These are phyloP conservation scores for Xanthia icteritia DNA, from an alignment of 2,888 invertebrate genomes.

Conservation along the genomic window DNA sequence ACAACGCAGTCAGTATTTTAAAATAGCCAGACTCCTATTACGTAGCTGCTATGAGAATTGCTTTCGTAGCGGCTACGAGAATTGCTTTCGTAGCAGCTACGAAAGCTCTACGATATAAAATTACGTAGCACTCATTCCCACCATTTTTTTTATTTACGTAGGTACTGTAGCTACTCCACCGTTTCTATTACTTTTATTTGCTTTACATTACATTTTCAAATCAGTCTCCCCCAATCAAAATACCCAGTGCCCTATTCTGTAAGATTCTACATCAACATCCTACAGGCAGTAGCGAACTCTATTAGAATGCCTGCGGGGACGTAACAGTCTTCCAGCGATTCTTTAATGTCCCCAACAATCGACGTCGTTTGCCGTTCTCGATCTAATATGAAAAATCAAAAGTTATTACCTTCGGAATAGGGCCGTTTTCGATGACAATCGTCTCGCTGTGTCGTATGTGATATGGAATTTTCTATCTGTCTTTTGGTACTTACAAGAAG, in stretches of 20 bases:
- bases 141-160: background rate
- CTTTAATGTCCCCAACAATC: constrained; percentile 80
- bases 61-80: no score
- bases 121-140: background rate
- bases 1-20: background rate
- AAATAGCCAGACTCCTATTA: background rate
- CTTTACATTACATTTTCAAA: constrained; percentile 46
- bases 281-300: constrained; percentile 74
- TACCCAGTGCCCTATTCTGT: constrained; percentile 52
- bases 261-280: constrained; percentile 62
- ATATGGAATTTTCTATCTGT: constrained; percentile 13
- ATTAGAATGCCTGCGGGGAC: constrained; percentile 86
- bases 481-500: background rate
- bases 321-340: constrained; percentile 82
- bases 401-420: constrained; percentile 71
- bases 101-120: constrained; percentile 1
- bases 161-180: background rate
- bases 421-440: constrained; percentile 53
- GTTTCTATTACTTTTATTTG: constrained; percentile 33
- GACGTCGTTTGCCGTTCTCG: constrained; percentile 74
- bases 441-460: constrained; percentile 26
- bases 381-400: constrained; percentile 78
- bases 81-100: constrained; percentile 5
- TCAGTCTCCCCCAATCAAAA: constrained; percentile 30
- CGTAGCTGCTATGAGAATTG: background rate